phyloP scores from a whole-genome alignment of 2,797 vertebrate genomes.

The Coccyzus lansbergi region DNA sequence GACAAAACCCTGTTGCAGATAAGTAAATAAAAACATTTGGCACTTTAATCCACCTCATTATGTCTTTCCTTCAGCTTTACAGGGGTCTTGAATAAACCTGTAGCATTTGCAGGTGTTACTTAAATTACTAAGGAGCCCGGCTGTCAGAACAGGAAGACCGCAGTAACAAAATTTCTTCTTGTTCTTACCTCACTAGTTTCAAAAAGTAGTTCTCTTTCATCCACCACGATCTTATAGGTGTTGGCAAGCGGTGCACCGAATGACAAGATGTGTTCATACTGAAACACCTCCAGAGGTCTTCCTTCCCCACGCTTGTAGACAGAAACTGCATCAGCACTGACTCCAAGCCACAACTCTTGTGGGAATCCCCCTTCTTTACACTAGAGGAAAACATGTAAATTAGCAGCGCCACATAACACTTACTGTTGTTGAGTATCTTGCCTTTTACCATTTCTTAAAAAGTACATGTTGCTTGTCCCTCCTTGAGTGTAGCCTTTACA shows the following conservation, averaged over 20 bases:
- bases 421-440: background rate
- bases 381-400: constrained; percentile 68
- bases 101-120: background rate
- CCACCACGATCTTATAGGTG: constrained; percentile 93
- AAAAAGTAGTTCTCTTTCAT: constrained; percentile 92
- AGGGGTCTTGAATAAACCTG: background rate
- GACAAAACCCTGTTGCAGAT: background rate
- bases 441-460: background rate
- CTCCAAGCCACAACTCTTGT: constrained; percentile 91
- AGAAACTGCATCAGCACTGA: constrained; percentile 90
- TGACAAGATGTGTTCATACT: constrained; percentile 93
- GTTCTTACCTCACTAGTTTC: constrained; percentile 89
- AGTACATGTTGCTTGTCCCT: background rate
- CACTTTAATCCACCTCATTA: background rate
- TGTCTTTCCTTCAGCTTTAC: background rate
- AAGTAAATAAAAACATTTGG: background rate
- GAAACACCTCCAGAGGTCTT: constrained; percentile 91
- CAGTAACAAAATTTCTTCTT: background rate
- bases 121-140: background rate
- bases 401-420: background rate
- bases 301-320: constrained; percentile 95
- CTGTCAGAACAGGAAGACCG: background rate
- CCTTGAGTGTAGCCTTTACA: background rate
- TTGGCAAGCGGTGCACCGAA: constrained; percentile 93
- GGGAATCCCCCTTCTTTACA: constrained; percentile 90